phyloP scores from a whole-genome alignment of 2,113 vertebrate species.

The Heterotis niloticus region DNA sequence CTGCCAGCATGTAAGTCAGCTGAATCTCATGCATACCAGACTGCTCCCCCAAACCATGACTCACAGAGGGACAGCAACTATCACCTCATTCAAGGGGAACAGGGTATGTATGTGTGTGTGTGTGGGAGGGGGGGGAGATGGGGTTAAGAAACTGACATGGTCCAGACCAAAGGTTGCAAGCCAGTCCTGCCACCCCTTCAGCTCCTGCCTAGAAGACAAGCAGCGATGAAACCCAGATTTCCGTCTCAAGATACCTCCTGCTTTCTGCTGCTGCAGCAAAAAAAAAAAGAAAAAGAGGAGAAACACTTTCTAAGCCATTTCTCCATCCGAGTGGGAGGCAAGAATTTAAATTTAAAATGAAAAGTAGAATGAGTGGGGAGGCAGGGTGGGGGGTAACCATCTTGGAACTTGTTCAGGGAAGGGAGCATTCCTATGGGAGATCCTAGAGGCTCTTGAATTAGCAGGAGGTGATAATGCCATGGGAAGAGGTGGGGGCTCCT shows the following conservation, averaged over 20 bases:
- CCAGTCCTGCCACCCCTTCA: background rate
- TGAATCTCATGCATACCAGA: background rate
- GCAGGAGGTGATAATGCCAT: background rate
- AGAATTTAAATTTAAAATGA: constrained; percentile 27
- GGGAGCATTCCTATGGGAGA: background rate
- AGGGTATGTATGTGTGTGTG: no score
- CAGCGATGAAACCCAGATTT: constrained; percentile 8
- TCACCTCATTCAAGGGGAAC: constrained; percentile 26
- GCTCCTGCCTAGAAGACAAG: constrained; percentile 3
- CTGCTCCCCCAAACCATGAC: background rate
- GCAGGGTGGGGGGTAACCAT: background rate
- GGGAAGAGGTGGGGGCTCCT: background rate
- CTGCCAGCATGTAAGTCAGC: background rate
- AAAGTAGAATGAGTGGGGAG: background rate
- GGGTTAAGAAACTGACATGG: no score
- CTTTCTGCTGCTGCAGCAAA: constrained; percentile 23
- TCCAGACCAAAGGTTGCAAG: constrained; percentile 39
- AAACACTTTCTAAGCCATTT: background rate
- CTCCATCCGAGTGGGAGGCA: background rate
- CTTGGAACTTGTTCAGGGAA: background rate
- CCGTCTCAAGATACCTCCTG: background rate
- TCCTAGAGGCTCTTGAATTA: background rate
- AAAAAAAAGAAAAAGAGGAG: no score
- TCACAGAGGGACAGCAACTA: background rate
- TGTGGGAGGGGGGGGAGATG: no score